Percentiles rank a stretch among this genome's conserved stretches.
These are phyloP conservation scores for Aphelinus certus DNA, from an alignment of 1,140 invertebrate genomes.

Conservation along the genomic window DNA sequence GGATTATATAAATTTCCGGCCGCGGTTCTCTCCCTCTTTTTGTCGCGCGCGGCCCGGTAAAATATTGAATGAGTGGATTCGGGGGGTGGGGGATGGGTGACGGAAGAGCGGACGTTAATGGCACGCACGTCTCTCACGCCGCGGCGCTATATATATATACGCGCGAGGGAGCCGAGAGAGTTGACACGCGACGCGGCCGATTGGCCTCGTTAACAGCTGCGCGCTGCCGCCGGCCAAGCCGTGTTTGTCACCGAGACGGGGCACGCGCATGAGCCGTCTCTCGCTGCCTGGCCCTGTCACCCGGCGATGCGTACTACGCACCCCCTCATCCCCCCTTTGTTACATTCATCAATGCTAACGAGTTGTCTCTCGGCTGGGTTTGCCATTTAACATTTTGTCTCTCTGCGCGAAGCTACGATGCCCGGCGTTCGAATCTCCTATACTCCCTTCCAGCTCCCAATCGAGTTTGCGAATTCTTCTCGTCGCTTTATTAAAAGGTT, in stretches of 20 bases:
- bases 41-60: background rate
- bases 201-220: conserved; percentile 59
- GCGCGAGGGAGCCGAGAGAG: conserved; percentile 37
- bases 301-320: background rate
- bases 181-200: conserved; percentile 44
- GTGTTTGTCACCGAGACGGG: conserved; percentile 2
- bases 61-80: background rate
- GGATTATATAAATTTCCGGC: conserved; percentile 33
- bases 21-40: too few species aligned
- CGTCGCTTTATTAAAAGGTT: too few species aligned
- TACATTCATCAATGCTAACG: too few species aligned
- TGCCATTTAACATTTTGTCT: too few species aligned
- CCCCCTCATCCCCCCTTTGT: background rate
- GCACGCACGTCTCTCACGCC: background rate
- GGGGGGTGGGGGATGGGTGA: background rate
- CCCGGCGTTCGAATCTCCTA: too few species aligned
- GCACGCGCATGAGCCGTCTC: background rate
- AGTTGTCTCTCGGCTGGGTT: too few species aligned
- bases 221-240: background rate
- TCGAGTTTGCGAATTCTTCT: too few species aligned
- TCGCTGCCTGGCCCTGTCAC: background rate
- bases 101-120: conserved; percentile 1
- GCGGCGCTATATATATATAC: background rate
- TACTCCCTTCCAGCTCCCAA: too few species aligned
- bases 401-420: too few species aligned